A percentile compares a stretch with the other conserved stretches of the same genome.
Evolutionary conservation across 2,888 invertebrate species (phyloP).

Genomic region (Escarpia spicata): DNA sequence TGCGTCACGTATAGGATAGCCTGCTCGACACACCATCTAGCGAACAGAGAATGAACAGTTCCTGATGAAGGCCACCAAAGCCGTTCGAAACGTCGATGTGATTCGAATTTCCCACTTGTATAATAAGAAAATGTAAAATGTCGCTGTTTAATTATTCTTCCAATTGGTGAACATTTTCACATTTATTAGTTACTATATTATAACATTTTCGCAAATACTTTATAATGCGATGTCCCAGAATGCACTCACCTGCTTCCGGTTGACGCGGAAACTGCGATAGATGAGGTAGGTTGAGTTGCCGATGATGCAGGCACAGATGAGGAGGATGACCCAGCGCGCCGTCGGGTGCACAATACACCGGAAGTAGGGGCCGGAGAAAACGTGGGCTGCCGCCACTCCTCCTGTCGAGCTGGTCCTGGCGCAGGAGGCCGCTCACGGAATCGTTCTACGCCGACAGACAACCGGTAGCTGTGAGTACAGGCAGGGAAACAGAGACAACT

Average conservation of each 20-base stretch:
- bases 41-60: no score
- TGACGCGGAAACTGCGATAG: neutral
- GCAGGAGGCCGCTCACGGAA: neutral
- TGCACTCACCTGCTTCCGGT: neutral
- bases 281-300: neutral
- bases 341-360: neutral
- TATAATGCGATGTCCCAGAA: neutral
- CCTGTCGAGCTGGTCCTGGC: neutral
- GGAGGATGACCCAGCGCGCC: neutral
- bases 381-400: neutral
- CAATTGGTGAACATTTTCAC: no score
- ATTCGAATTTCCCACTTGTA: no score
- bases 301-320: neutral
- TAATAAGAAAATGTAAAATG: no score
- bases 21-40: no score
- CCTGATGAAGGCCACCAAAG: no score
- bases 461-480: neutral
- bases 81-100: no score
- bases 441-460: neutral
- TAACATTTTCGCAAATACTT: no score
- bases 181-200: no score
- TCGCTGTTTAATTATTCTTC: no score
- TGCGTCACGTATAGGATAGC: no score
- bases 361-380: neutral
- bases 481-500: no score